Percentiles rank a stretch among this genome's conserved stretches.
Evolutionary conservation across 2,888 invertebrate genomes (phyloP).

Genomic region (Mythimna ferrago): DNA sequence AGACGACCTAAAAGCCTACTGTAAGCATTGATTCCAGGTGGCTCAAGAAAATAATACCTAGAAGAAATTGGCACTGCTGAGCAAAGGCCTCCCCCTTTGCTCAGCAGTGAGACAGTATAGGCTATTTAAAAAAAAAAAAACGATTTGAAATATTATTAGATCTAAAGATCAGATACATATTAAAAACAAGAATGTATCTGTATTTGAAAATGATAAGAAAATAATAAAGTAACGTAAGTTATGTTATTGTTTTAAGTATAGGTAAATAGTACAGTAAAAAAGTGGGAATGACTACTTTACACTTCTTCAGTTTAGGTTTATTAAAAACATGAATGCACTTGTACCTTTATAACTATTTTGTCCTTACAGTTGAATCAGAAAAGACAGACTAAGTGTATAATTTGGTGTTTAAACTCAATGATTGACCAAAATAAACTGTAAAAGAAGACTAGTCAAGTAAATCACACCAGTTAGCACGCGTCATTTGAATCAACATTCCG

Average conservation of each 20-base stretch:
- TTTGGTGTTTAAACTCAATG: neutral
- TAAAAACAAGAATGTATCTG: neutral
- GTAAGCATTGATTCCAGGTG: too few species aligned
- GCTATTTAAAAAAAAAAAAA: too few species aligned
- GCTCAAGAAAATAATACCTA: too few species aligned
- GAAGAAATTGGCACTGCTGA: too few species aligned
- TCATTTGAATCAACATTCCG: slow-evolving; percentile 62
- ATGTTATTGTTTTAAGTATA: too few species aligned
- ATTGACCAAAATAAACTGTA: neutral
- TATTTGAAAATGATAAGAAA: neutral
- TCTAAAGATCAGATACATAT: too few species aligned
- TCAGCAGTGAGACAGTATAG: too few species aligned
- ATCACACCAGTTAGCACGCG: slow-evolving; percentile 47
- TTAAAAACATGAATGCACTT: neutral
- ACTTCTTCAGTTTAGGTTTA: neutral
- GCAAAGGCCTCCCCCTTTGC: too few species aligned
- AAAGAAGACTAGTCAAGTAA: slow-evolving; percentile 13
- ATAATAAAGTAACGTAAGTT: too few species aligned
- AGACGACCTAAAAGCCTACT: too few species aligned
- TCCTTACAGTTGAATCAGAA: neutral
- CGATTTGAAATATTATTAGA: too few species aligned
- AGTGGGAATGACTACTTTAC: neutral
- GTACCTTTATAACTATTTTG: neutral
- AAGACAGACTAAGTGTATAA: too few species aligned
- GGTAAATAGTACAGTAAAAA: neutral